Base-by-base conservation (phyloP, 2,797 vertebrate genomes). In the Danio tinwini region DNA sequence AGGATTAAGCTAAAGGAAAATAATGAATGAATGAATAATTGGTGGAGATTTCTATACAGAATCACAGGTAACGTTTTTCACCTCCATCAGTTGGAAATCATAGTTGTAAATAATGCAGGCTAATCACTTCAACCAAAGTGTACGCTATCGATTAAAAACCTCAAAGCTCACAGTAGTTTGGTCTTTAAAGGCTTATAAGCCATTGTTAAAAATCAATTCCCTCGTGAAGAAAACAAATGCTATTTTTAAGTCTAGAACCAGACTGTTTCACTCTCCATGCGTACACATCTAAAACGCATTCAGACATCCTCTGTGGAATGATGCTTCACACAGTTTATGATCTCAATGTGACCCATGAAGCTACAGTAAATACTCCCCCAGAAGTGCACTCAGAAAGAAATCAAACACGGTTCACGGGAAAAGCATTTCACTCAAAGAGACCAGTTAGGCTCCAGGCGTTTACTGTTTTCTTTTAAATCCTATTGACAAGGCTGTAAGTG, bases 391-490 rank as follows among this genome's bases (percentile, higher is more conserved):
- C 50, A 40, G 17, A 76, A 78, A 39, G 17, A 70, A 75, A 75
- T 81, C 55, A 56, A 63, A 77, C 77, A 61, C 2, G 47, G 55
- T 69, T 80, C 64, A 45, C 12, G 19, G 37, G 70, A 76, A 59
- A 55, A 14, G 21, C 13, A 72, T 56, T 37, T 61, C 47, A 47
- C 45, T 11, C 37, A 50, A 58, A 58, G 77, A 80, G 70, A 37
- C 53, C 42, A 53, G 71, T 76, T 65, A 71, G 61, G 65, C 80
- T 53, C 47, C 58, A 39, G 29, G 72, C 68, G 29, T 81, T 84
- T 76, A 70, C 64, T 65, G 7, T 76, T 80, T 76, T 56, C 10
- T 56, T 45, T 73, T 29, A 84, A 79, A 79, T 67, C 40, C 65
- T 65, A 58, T 76, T 71, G 47, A 71, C 59, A 65, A 76, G 13